phyloP scores from a whole-genome alignment of 2,888 invertebrate genomes.

The Acanthopleura granulata region DNA sequence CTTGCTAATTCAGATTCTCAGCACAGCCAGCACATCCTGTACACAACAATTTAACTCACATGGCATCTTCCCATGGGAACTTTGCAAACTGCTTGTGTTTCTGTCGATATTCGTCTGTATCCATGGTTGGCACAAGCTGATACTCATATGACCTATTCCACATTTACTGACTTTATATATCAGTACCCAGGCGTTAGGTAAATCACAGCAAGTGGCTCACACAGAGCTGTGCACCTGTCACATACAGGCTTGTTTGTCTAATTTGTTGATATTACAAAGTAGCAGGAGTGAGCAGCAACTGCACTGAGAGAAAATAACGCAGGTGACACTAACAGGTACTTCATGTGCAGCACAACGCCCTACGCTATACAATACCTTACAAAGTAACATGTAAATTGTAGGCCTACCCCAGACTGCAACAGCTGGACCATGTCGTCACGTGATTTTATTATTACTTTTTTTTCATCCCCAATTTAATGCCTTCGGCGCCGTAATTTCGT shows the following conservation, averaged over 20 bases:
- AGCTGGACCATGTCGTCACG: not conserved
- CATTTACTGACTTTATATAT: not conserved
- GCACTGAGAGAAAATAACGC: no score
- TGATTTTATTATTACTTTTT: not conserved
- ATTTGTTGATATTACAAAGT: no score
- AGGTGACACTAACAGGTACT: no score
- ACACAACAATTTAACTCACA: conserved; percentile 37
- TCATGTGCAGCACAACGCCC: no score
- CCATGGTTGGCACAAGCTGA: conserved; percentile 46
- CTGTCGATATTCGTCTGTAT: conserved; percentile 49
- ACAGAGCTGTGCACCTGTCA: no score
- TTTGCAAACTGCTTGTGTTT: conserved; percentile 49
- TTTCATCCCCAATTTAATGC: no score
- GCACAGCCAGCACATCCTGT: not conserved
- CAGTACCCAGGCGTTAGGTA: no score
- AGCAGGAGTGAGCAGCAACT: not conserved
- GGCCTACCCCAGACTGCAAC: not conserved
- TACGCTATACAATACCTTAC: not conserved
- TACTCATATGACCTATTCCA: conserved; percentile 37
- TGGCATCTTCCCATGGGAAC: conserved; percentile 54
- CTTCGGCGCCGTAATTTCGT: no score
- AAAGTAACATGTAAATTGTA: not conserved
- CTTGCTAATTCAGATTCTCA: no score
- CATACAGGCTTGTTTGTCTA: no score
- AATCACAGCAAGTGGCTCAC: no score